These are phyloP conservation scores for Panurus biarmicus DNA, from an alignment of 2,113 vertebrate genomes.

Conservation along the genomic window DNA sequence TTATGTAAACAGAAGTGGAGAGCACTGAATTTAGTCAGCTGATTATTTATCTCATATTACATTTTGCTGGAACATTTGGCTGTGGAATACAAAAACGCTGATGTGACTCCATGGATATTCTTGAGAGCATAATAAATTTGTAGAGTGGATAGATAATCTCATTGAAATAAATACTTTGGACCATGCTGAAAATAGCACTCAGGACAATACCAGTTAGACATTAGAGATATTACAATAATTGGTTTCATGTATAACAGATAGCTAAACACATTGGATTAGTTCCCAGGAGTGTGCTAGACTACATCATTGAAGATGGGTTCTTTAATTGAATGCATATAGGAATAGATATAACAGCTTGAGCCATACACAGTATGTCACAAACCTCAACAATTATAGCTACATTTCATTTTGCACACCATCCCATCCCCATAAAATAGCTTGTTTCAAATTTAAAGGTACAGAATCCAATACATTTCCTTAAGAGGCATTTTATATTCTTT, in stretches of 20 bases:
- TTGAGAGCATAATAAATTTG: constrained; percentile 40
- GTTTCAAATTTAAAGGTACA: background rate
- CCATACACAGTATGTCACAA: background rate
- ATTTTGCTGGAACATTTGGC: constrained; percentile 1
- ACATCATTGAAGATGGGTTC: background rate
- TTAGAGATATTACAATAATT: constrained; percentile 33
- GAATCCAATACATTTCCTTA: background rate
- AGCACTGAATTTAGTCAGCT: background rate
- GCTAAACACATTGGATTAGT: constrained; percentile 16
- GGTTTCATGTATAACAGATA: constrained; percentile 42
- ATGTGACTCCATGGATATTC: background rate
- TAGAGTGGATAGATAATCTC: background rate
- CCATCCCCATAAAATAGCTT: background rate
- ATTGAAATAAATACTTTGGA: background rate
- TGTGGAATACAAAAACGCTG: constrained; percentile 19
- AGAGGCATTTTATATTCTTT: background rate
- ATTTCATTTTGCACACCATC: background rate
- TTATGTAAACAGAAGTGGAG: background rate
- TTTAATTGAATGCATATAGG: background rate
- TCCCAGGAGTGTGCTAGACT: constrained; percentile 15
- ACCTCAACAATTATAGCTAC: background rate
- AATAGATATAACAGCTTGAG: background rate
- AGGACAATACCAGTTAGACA: constrained; percentile 1
- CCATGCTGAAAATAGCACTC: background rate
- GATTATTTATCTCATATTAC: constrained; percentile 15